Conservation (phyloP, 2,888 invertebrate genomes). For the Tipula lateralis region DNA sequence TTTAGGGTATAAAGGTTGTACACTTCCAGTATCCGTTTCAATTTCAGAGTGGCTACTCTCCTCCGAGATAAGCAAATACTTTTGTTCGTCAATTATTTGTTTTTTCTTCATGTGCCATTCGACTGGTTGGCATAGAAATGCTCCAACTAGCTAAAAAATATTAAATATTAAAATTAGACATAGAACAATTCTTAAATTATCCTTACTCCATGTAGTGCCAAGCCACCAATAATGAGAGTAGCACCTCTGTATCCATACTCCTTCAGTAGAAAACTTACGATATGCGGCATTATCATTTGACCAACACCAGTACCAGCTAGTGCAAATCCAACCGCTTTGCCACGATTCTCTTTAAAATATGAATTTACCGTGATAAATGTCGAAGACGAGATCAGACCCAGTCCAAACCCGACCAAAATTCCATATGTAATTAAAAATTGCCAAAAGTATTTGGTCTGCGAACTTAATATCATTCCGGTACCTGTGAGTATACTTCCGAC, state of each 20-base stretch:
- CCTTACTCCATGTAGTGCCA: conserved; percentile 63
- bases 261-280: conserved; percentile 60
- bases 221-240: conserved; percentile 57
- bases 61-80: not conserved
- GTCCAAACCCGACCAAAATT: conserved; percentile 58
- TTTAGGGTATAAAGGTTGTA: conserved; percentile 20
- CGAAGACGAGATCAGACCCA: conserved; percentile 66
- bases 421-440: conserved; percentile 56
- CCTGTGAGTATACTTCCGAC: conserved; percentile 53
- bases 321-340: conserved; percentile 68
- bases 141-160: conserved; percentile 55
- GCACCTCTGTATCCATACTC: conserved; percentile 61
- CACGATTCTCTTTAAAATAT: conserved; percentile 63
- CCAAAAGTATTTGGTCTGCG: conserved; percentile 52
- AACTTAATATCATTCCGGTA: conserved; percentile 53
- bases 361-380: conserved; percentile 67
- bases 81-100: conserved; percentile 25
- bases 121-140: conserved; percentile 57
- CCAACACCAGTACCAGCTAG: conserved; percentile 72
- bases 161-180: not conserved
- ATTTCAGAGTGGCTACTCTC: not conserved
- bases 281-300: conserved; percentile 68
- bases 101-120: conserved; percentile 53
- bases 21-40: not conserved
- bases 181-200: not conserved